Percentiles rank a stretch among this genome's conserved stretches.
phyloP scores from a whole-genome alignment of 2,113 vertebrate genomes.

The Vombatus ursinus region DNA sequence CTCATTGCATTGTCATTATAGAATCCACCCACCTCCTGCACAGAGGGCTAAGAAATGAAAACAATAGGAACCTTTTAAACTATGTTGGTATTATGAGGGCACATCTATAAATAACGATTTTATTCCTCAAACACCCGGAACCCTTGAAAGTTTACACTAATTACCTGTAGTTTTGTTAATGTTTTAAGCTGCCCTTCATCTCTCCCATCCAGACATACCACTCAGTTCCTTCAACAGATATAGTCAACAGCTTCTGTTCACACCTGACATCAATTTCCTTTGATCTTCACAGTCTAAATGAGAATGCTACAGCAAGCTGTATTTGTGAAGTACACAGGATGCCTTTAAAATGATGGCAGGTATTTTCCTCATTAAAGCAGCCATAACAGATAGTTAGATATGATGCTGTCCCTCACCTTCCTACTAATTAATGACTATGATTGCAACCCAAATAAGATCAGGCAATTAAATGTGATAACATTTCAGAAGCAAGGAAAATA shows the following conservation, averaged over 20 bases:
- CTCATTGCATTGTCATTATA: constrained; percentile 75
- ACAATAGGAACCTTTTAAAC: constrained; percentile 81
- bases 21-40: constrained; percentile 74
- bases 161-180: constrained; percentile 89
- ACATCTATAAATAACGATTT: constrained; percentile 83
- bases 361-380: constrained; percentile 92
- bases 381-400: constrained; percentile 91
- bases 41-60: constrained; percentile 81
- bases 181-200: constrained; percentile 88
- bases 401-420: constrained; percentile 93
- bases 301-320: constrained; percentile 89
- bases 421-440: constrained; percentile 93
- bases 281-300: constrained; percentile 92
- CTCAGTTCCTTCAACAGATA: constrained; percentile 87
- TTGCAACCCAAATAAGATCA: constrained; percentile 92
- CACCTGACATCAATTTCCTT: constrained; percentile 92
- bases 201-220: constrained; percentile 83
- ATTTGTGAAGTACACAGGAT: constrained; percentile 89
- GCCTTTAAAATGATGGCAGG: constrained; percentile 89
- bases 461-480: constrained; percentile 96
- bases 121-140: constrained; percentile 82
- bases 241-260: constrained; percentile 91
- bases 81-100: constrained; percentile 74
- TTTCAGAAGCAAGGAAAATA: constrained; percentile 88
- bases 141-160: constrained; percentile 89